Percentiles rank a stretch among this genome's conserved stretches.
Evolutionary conservation across 2,888 invertebrate species (phyloP).

Genomic region (Hyposoter dolosus): DNA sequence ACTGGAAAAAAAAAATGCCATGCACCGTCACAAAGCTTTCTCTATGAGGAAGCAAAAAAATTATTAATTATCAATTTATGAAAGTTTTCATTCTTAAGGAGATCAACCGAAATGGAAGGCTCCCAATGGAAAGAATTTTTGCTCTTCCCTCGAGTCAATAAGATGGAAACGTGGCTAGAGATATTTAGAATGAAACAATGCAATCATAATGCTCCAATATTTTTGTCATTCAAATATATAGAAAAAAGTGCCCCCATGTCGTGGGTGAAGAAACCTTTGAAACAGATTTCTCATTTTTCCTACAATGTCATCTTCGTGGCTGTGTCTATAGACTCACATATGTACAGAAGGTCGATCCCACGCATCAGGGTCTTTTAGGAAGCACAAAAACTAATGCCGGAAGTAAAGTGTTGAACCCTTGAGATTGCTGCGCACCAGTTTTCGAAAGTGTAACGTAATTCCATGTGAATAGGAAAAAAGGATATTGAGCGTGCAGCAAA

Average conservation of each 20-base stretch:
- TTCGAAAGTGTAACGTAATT: neutral
- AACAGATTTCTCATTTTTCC: constrained; percentile 33
- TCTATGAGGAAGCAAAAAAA: too few species aligned
- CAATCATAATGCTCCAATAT: neutral
- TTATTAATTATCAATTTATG: too few species aligned
- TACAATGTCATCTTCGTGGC: neutral
- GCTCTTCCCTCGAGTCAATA: neutral
- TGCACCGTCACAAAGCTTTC: too few species aligned
- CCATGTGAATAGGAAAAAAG: constrained; percentile 14
- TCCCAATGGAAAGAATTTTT: too few species aligned
- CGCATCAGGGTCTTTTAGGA: constrained; percentile 18
- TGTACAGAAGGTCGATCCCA: constrained; percentile 43
- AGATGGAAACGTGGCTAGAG: neutral
- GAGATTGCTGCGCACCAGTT: constrained; percentile 49
- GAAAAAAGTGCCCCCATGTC: constrained; percentile 1
- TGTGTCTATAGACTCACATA: neutral
- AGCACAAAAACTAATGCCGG: constrained; percentile 64
- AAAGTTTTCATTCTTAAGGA: too few species aligned
- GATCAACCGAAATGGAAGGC: too few species aligned
- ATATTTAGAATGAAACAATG: neutral
- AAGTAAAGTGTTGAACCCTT: constrained; percentile 74
- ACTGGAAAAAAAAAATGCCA: too few species aligned
- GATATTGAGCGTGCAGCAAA: neutral
- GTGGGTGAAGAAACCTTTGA: neutral
- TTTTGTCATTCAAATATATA: neutral